Evolutionary conservation across 2,888 invertebrate genomes (phyloP), one percentile per base, ranked within the genome.

Genomic region (Drosophila siamana): DNA sequence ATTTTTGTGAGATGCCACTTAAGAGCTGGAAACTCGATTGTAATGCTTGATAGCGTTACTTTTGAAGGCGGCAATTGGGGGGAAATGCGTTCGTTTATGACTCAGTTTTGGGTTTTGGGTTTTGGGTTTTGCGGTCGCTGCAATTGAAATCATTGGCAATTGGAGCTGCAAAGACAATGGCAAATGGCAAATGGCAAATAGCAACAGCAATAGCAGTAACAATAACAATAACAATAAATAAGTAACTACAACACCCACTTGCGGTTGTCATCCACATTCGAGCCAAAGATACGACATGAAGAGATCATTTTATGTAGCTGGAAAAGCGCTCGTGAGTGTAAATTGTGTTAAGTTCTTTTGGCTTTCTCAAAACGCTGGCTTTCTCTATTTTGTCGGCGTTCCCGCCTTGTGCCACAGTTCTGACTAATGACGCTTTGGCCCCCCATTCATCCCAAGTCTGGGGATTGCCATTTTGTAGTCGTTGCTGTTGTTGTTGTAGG

Each of bases 311-410:
- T 85, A 56, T 54, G 19, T 3, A 71, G 88, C 75, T 57, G 80
- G 86, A 83, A 86, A 86, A 83, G 64, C 83, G 73, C 50, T 88
- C 70, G 86, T 68, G 80, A 86, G 82, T 82, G 88, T 86, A 83
- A 83, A 86, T 86, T 83, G 82, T 83, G 86, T 88, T 88, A 86
- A 83, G 82, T 88, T 88, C 88, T 83, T 86, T 75, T 71, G 80
- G 86, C 86, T 88, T 88, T 88, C 88, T 86, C 86, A 51, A 41
- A n/a, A 15, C 48, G 40, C 44, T 78, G 75, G 82, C 82, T 87
- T 86, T 88, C 81, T 81, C 75, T 75, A 82, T 80, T 61, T 5
- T 6, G 26, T 7, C 26, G 26, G 40, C 30, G 16, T 38, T 2
- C 24, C 61, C 56, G 28, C 56, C 46, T 33, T 6, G 61, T 66